Percentiles rank a stretch among this genome's conserved stretches.
phyloP scores from a whole-genome alignment of 92 coral and sea anemone genomes.

The Palythoa grandiflora region DNA sequence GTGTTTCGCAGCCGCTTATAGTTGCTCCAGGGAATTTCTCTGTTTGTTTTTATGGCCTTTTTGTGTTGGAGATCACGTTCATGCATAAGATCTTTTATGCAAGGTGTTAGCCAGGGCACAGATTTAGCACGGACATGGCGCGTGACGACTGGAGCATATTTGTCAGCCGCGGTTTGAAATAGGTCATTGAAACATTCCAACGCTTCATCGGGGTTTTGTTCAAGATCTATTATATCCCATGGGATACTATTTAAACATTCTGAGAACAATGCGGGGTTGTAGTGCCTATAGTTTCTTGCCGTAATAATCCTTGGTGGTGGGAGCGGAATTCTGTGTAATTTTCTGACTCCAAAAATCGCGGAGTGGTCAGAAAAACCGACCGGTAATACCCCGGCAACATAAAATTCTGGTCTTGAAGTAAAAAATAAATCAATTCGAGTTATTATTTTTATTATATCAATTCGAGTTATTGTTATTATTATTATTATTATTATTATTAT shows the following conservation, averaged over 20 bases:
- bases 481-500: too few species aligned
- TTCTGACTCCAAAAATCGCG: constrained; percentile 44
- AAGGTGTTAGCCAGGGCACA: too few species aligned
- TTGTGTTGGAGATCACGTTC: neutral
- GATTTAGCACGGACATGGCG: too few species aligned
- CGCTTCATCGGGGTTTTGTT: constrained; percentile 2
- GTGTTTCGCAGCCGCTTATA: constrained; percentile 53
- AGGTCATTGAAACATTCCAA: too few species aligned
- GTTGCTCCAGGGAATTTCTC: constrained; percentile 50
- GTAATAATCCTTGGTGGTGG: constrained; percentile 46
- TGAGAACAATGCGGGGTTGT: constrained; percentile 29
- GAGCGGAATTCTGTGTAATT: constrained; percentile 44
- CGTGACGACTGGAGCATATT: too few species aligned
- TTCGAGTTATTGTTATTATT: too few species aligned
- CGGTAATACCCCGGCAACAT: constrained; percentile 36
- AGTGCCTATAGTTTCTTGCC: constrained; percentile 25
- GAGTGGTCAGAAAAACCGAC: constrained; percentile 27
- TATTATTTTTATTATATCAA: too few species aligned
- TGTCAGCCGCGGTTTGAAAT: too few species aligned
- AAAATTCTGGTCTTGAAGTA: constrained; percentile 49
- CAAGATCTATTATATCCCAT: constrained; percentile 14
- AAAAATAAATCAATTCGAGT: constrained; percentile 39
- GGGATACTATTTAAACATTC: neutral
- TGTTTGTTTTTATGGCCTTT: constrained; percentile 36
- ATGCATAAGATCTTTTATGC: too few species aligned